phyloP scores from a whole-genome alignment of 2,888 invertebrate species.

The Noctua janthina region DNA sequence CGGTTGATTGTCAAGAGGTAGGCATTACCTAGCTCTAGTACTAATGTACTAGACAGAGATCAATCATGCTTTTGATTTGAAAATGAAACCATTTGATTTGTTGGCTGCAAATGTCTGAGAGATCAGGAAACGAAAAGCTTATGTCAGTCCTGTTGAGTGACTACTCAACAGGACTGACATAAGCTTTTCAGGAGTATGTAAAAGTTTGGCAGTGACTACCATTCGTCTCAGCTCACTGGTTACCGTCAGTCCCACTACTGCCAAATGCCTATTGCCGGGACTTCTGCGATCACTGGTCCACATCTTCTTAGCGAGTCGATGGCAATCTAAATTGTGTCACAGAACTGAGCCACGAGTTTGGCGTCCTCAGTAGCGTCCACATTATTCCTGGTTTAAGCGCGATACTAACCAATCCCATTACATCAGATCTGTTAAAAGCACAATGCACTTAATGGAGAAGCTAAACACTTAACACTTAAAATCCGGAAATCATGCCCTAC shows the following conservation, averaged over 20 bases:
- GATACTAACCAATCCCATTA: neutral
- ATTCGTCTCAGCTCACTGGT: neutral
- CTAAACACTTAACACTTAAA: slow-evolving; percentile 22
- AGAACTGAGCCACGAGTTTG: neutral
- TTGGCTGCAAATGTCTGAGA: neutral
- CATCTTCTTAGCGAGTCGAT: neutral
- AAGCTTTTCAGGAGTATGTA: neutral
- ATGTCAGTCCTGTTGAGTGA: neutral
- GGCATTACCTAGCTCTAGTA: neutral
- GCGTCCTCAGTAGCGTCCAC: neutral
- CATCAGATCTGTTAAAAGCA: slow-evolving; percentile 13
- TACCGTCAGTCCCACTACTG: neutral
- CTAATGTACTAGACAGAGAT: no score
- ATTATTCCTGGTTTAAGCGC: neutral
- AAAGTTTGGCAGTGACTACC: neutral
- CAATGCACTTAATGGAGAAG: neutral
- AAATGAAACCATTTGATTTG: no score
- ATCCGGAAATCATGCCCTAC: slow-evolving; percentile 41
- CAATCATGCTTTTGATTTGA: neutral
- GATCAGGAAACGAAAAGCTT: neutral
- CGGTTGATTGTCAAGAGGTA: neutral
- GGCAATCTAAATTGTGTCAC: neutral
- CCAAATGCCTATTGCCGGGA: neutral
- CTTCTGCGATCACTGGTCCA: neutral
- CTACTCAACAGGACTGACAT: no score